phyloP scores from a whole-genome alignment of 2,888 invertebrate genomes.

The Chouioia cunea region DNA sequence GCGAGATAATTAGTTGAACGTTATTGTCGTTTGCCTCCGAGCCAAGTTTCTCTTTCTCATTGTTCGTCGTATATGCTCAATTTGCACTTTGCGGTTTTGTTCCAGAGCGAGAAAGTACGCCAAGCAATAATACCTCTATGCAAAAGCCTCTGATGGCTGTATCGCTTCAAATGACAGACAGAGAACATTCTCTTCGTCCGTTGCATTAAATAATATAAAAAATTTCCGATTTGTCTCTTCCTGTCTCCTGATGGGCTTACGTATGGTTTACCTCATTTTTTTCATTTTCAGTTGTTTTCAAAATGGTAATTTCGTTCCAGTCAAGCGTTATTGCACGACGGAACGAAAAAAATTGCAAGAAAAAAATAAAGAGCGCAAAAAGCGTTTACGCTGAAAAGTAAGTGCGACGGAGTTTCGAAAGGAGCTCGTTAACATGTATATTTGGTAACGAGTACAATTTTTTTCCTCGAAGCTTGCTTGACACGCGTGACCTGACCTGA shows the following conservation, averaged over 20 bases:
- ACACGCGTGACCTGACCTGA: conserved; percentile 25
- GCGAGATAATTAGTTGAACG: conserved; percentile 6
- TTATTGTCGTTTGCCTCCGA: not conserved
- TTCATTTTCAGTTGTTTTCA: no score
- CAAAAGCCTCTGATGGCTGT: conserved; percentile 5
- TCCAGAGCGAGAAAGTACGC: conserved; percentile 14
- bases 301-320: no score
- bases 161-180: not conserved
- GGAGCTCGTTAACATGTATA: conserved; percentile 36
- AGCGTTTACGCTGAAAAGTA: conserved; percentile 4
- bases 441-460: conserved; percentile 18
- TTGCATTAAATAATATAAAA: no score
- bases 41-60: conserved; percentile 32
- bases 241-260: no score
- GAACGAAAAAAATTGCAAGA: not conserved
- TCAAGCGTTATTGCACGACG: not conserved
- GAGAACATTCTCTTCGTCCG: no score
- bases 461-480: conserved; percentile 5
- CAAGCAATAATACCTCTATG: conserved; percentile 13
- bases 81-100: not conserved
- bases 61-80: conserved; percentile 8
- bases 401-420: conserved; percentile 26
- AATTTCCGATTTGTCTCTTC: no score
- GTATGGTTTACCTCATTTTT: no score
- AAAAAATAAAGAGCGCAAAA: not conserved